These are phyloP conservation scores for Xylota segnis DNA, from an alignment of 2,888 invertebrate genomes.

Conservation along the genomic window DNA sequence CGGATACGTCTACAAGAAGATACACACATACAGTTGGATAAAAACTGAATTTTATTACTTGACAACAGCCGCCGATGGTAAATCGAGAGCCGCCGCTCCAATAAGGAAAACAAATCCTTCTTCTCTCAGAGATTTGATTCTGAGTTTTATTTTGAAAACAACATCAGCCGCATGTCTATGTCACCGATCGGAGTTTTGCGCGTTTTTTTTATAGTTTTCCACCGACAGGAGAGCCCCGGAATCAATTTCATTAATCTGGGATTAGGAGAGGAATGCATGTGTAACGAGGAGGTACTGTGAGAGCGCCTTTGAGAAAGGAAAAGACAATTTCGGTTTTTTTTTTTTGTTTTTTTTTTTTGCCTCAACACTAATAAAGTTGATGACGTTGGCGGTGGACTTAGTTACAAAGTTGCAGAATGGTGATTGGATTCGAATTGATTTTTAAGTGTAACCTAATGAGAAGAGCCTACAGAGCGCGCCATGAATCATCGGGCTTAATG, in stretches of 20 bases:
- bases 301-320: slow-evolving; percentile 11
- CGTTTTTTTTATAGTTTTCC: slow-evolving; percentile 64
- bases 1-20: background rate
- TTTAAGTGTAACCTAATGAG: slow-evolving; percentile 73
- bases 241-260: slow-evolving; percentile 78
- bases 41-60: slow-evolving; percentile 46
- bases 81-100: slow-evolving; percentile 17
- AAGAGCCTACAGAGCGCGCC: background rate
- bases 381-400: slow-evolving; percentile 30
- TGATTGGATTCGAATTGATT: slow-evolving; percentile 70
- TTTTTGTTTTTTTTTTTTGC: too few species aligned
- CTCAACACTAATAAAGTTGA: slow-evolving; percentile 39
- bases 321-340: slow-evolving; percentile 5
- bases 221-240: slow-evolving; percentile 39
- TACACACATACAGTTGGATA: slow-evolving; percentile 12
- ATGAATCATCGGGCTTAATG: slow-evolving; percentile 61
- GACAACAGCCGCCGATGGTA: slow-evolving; percentile 27
- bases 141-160: slow-evolving; percentile 59
- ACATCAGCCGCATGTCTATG: slow-evolving; percentile 51
- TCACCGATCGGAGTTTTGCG: slow-evolving; percentile 58
- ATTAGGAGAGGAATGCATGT: slow-evolving; percentile 65
- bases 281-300: slow-evolving; percentile 8
- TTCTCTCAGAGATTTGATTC: slow-evolving; percentile 34
- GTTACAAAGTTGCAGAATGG: slow-evolving; percentile 62
- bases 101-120: slow-evolving; percentile 47